These are phyloP conservation scores for Distichodus sexfasciatus DNA, from an alignment of 2,797 vertebrate species.

Conservation along the genomic window DNA sequence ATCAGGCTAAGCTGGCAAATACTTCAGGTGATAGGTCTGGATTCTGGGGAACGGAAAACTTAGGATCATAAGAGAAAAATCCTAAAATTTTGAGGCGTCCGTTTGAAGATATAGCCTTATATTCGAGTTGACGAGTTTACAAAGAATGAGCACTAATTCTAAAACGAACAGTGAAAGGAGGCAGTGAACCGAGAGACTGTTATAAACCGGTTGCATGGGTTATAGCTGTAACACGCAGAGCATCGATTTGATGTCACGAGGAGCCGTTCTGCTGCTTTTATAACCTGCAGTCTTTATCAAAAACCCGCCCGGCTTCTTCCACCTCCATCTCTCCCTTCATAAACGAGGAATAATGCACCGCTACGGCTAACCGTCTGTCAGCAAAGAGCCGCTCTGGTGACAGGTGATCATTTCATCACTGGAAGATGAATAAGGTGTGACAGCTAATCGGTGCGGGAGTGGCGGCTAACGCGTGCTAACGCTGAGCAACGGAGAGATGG, in stretches of 20 bases:
- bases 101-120: too few species aligned
- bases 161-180: neutral
- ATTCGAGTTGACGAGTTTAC: too few species aligned
- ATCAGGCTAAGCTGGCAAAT: too few species aligned
- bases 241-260: conserved; percentile 66
- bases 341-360: conserved; percentile 21
- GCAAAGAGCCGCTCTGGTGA: conserved; percentile 55
- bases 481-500: neutral
- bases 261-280: conserved; percentile 48
- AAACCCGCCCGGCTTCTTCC: conserved; percentile 43
- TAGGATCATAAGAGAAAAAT: too few species aligned
- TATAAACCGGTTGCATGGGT: conserved; percentile 52
- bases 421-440: conserved; percentile 40
- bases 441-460: conserved; percentile 24
- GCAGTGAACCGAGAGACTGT: neutral
- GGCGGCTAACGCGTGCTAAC: conserved; percentile 23
- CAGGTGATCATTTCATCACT: conserved; percentile 59
- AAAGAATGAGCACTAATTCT: neutral
- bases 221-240: conserved; percentile 66
- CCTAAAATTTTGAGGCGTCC: too few species aligned
- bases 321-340: conserved; percentile 11
- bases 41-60: too few species aligned
- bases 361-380: conserved; percentile 42
- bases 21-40: too few species aligned
- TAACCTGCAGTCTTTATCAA: conserved; percentile 27